Percentiles rank a stretch among this genome's conserved stretches.
Conservation (phyloP, 1,140 invertebrate genomes). For the Drosophila murphyi region DNA sequence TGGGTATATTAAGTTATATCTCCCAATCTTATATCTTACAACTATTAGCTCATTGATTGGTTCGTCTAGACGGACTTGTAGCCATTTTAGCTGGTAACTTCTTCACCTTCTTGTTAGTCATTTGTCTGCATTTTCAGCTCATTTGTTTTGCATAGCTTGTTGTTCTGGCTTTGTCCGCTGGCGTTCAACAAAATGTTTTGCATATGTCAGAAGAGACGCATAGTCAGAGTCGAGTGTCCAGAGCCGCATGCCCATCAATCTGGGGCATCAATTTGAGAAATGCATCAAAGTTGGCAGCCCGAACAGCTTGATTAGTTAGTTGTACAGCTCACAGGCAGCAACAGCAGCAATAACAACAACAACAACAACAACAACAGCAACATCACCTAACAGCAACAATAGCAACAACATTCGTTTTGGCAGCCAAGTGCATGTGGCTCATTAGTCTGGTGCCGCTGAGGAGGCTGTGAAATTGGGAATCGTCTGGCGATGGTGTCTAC, state of each 20-base stretch:
- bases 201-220: conserved; percentile 70
- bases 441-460: conserved; percentile 67
- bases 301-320: conserved; percentile 82
- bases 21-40: not conserved
- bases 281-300: conserved; percentile 78
- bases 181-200: conserved; percentile 73
- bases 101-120: conserved; percentile 65
- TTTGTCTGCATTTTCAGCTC: conserved; percentile 74
- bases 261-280: conserved; percentile 78
- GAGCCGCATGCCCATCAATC: conserved; percentile 51
- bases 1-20: not conserved
- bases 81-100: conserved; percentile 43
- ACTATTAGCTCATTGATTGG: conserved; percentile 6
- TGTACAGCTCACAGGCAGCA: conserved; percentile 44
- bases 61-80: conserved; percentile 4
- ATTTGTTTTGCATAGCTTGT: conserved; percentile 57
- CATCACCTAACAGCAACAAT: conserved; percentile 4
- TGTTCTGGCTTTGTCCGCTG: conserved; percentile 24
- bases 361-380: conserved; percentile 2
- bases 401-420: conserved; percentile 46
- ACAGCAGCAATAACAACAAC: conserved; percentile 15
- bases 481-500: conserved; percentile 58
- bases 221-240: conserved; percentile 26
- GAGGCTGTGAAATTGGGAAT: conserved; percentile 72
- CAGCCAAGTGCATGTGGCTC: conserved; percentile 71